Conservation (phyloP, 2,888 invertebrate species). For the Blomia tropicalis region DNA sequence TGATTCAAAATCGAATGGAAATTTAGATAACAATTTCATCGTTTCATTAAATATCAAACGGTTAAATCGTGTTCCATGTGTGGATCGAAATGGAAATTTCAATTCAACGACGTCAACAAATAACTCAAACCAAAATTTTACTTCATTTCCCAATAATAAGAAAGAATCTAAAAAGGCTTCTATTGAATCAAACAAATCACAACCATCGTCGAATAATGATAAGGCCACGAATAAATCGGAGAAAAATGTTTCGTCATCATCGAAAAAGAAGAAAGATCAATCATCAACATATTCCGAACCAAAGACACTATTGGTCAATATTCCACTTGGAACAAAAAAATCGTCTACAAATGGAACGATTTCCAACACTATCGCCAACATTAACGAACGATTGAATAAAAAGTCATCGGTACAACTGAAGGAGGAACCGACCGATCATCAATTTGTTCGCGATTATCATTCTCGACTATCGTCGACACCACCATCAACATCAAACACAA, state of each 20-base stretch:
- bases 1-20: background rate
- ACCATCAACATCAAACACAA: background rate
- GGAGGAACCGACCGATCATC: background rate
- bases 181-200: background rate
- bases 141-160: too few species aligned
- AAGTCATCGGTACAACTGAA: background rate
- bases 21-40: too few species aligned
- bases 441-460: background rate
- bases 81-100: slow-evolving; percentile 3
- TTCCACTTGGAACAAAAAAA: background rate
- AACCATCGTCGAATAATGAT: background rate
- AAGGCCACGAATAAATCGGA: background rate
- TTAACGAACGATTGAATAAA: too few species aligned
- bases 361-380: too few species aligned
- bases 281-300: background rate
- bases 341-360: background rate
- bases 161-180: too few species aligned
- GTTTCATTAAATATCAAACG: background rate
- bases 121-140: background rate
- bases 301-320: background rate
- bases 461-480: background rate
- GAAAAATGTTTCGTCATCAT: background rate
- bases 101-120: background rate
- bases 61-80: background rate
- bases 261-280: background rate